Evolutionary conservation across 2,797 vertebrate species (phyloP).

Genomic region (Eleutherodactylus coqui): DNA sequence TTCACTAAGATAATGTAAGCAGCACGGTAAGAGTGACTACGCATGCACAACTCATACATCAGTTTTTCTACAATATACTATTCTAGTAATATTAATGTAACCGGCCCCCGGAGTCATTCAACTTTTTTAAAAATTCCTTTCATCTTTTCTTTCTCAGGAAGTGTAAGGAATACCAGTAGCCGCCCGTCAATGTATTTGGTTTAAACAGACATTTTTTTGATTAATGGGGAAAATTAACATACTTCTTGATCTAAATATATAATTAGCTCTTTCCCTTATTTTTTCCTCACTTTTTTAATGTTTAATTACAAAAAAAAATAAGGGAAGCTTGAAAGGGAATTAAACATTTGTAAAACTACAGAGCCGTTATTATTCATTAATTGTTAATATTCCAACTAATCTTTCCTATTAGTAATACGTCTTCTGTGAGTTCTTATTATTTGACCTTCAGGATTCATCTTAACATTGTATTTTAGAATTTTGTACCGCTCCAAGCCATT

Average conservation of each 20-base stretch:
- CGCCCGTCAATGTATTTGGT: constrained; percentile 43
- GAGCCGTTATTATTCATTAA: constrained; percentile 60
- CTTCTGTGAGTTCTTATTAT: constrained; percentile 57
- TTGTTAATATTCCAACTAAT: constrained; percentile 62
- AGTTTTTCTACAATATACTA: constrained; percentile 35
- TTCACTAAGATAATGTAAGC: too few species aligned
- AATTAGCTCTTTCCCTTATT: constrained; percentile 48
- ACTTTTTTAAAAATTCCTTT: constrained; percentile 48
- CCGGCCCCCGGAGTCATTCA: constrained; percentile 51
- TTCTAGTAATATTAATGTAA: constrained; percentile 58
- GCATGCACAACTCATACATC: constrained; percentile 17
- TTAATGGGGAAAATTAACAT: constrained; percentile 56
- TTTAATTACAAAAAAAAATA: constrained; percentile 52
- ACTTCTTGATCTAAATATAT: constrained; percentile 61
- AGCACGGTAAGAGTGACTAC: background rate
- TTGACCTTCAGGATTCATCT: constrained; percentile 57
- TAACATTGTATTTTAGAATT: constrained; percentile 53
- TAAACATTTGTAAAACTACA: constrained; percentile 57
- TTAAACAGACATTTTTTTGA: constrained; percentile 50
- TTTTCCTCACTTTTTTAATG: constrained; percentile 53
- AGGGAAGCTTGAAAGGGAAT: constrained; percentile 58
- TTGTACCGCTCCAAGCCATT: constrained; percentile 57
- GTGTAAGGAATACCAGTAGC: constrained; percentile 45
- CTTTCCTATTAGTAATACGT: constrained; percentile 58
- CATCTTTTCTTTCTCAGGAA: constrained; percentile 44